Percentiles rank a stretch among this genome's conserved stretches.
These are phyloP conservation scores for Pimephales promelas DNA, from an alignment of 2,113 vertebrate genomes.

Conservation along the genomic window DNA sequence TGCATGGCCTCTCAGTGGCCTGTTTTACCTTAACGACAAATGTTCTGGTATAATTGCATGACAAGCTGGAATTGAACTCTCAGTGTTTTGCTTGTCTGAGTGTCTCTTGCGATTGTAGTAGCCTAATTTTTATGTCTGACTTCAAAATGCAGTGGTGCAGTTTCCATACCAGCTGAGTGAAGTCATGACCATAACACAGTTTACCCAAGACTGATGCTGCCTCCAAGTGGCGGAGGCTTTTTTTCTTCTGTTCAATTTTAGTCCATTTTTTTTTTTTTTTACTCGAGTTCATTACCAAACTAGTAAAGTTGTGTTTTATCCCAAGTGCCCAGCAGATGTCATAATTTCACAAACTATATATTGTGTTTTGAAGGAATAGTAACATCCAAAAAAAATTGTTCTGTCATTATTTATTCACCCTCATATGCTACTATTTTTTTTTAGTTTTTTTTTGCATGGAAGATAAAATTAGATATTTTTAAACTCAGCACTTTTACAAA, in stretches of 20 bases:
- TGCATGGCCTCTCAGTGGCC: not conserved
- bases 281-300: not conserved
- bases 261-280: not conserved
- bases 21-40: not conserved
- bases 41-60: not conserved
- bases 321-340: conserved; percentile 37
- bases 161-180: not conserved
- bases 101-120: not conserved
- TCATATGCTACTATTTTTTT: no score
- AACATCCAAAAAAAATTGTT: not conserved
- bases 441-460: not conserved
- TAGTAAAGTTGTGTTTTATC: not conserved
- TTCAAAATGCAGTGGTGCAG: not conserved
- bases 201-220: conserved; percentile 22
- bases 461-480: not conserved
- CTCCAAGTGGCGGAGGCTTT: conserved; percentile 18
- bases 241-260: not conserved
- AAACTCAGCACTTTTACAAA: not conserved
- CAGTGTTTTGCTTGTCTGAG: not conserved
- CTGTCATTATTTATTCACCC: not conserved
- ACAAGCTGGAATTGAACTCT: not conserved
- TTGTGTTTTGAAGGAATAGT: not conserved
- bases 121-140: not conserved
- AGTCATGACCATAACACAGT: not conserved
- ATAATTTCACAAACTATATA: not conserved